These are phyloP conservation scores for Drosophila parvula DNA, from an alignment of 1,140 invertebrate genomes.

Conservation along the genomic window DNA sequence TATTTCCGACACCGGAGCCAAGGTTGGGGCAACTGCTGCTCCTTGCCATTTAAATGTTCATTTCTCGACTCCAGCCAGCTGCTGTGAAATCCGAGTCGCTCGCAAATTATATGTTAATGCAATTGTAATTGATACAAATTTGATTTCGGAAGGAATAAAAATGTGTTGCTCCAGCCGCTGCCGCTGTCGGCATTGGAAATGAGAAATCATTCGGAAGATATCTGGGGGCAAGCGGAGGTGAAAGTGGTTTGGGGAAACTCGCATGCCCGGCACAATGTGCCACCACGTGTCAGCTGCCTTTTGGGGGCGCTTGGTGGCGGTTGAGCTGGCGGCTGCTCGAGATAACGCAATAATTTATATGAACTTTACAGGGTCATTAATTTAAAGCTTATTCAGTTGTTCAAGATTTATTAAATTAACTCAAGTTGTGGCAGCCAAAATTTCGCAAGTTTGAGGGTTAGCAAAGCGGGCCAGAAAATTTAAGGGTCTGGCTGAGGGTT, in stretches of 20 bases:
- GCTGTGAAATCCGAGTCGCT: slow-evolving; percentile 65
- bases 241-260: slow-evolving; percentile 27
- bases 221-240: slow-evolving; percentile 17
- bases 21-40: neutral
- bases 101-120: slow-evolving; percentile 82
- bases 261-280: slow-evolving; percentile 64
- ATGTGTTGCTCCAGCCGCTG: slow-evolving; percentile 48
- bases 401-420: slow-evolving; percentile 84
- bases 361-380: slow-evolving; percentile 84
- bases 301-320: slow-evolving; percentile 11
- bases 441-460: slow-evolving; percentile 1
- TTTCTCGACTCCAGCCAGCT: slow-evolving; percentile 37
- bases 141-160: slow-evolving; percentile 75
- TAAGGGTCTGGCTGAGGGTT: slow-evolving; percentile 1
- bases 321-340: slow-evolving; percentile 38
- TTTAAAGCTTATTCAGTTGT: slow-evolving; percentile 84
- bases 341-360: slow-evolving; percentile 83
- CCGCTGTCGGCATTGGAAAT: slow-evolving; percentile 69
- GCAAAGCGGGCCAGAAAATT: neutral
- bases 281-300: slow-evolving; percentile 62
- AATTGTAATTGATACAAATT: slow-evolving; percentile 83
- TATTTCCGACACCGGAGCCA: slow-evolving; percentile 1
- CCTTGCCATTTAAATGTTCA: slow-evolving; percentile 47
- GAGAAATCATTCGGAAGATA: slow-evolving; percentile 71
- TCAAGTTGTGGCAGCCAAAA: slow-evolving; percentile 74